A percentile compares a stretch with the other conserved stretches of the same genome.
These are phyloP conservation scores for Pseudoatta argentina DNA, from an alignment of 1,140 invertebrate species.

Conservation along the genomic window DNA sequence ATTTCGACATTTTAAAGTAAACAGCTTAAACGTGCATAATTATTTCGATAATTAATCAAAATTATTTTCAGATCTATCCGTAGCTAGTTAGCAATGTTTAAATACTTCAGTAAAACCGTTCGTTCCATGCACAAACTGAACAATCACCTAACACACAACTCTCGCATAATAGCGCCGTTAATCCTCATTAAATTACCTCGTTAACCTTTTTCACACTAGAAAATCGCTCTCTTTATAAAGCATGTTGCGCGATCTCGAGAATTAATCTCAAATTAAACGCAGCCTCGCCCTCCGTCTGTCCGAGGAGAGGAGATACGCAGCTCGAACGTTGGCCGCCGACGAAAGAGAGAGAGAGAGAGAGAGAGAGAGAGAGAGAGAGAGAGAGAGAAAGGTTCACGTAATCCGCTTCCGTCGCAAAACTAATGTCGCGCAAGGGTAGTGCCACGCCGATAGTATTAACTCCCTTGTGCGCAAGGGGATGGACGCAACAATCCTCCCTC, in stretches of 20 bases:
- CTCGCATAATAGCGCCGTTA: conserved; percentile 9
- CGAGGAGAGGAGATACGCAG: conserved; percentile 5
- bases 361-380: conserved; percentile 2
- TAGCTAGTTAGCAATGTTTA: too few species aligned
- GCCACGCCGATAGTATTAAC: conserved; percentile 38
- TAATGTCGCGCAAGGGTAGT: conserved; percentile 49
- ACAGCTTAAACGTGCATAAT: too few species aligned
- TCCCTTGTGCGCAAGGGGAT: background rate
- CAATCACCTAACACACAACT: background rate
- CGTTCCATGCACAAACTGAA: background rate
- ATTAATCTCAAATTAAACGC: conserved; percentile 49
- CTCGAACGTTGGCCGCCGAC: conserved; percentile 21
- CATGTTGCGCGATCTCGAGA: conserved; percentile 29
- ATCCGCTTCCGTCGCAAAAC: conserved; percentile 38
- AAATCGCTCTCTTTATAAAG: conserved; percentile 53
- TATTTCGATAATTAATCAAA: too few species aligned
- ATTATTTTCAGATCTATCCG: too few species aligned
- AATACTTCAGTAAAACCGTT: too few species aligned
- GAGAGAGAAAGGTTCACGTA: background rate
- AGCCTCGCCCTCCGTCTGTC: conserved; percentile 9
- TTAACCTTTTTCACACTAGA: conserved; percentile 31
- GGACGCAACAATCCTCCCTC: conserved; percentile 6
- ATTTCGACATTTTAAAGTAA: too few species aligned
- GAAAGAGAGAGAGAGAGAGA: conserved; percentile 1
- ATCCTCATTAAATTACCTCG: conserved; percentile 52